A percentile compares a stretch with the other conserved stretches of the same genome.
Conservation (phyloP, 2,888 invertebrate species). For the Hedychridium roseum region DNA sequence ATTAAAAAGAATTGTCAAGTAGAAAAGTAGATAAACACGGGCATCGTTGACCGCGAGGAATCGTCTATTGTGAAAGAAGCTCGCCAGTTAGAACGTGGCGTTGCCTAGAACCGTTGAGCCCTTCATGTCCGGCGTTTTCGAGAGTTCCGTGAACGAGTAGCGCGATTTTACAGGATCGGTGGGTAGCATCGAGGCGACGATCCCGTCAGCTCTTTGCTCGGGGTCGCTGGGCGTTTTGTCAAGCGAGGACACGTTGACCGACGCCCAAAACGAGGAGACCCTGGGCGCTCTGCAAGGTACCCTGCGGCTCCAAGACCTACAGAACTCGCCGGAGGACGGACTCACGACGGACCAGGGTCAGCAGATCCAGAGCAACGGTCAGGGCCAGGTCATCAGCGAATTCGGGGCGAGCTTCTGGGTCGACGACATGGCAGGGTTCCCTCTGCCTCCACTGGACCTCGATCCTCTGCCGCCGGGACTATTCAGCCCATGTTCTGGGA, state of each 20-base stretch:
- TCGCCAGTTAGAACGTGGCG: too few relatives aligned
- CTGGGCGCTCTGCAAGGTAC: conserved; percentile 45
- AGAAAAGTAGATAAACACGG: too few relatives aligned
- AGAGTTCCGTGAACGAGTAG: too few relatives aligned
- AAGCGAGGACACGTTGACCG: conserved; percentile 46
- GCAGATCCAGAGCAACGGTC: conserved; percentile 51
- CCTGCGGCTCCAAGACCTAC: conserved; percentile 57
- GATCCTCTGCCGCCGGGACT: conserved; percentile 89
- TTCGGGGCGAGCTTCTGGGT: conserved; percentile 70
- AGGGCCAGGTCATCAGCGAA: conserved; percentile 56
- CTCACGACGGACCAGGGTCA: conserved; percentile 48
- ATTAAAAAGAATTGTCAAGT: too few relatives aligned
- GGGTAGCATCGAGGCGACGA: conserved; percentile 61
- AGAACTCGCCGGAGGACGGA: conserved; percentile 54
- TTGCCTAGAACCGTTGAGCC: too few relatives aligned
- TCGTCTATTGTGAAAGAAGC: too few relatives aligned
- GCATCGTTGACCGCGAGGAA: too few relatives aligned
- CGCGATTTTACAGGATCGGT: conserved; percentile 50
- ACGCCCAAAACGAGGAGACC: conserved; percentile 28
- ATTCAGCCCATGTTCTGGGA: conserved; percentile 82
- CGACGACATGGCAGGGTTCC: conserved; percentile 88
- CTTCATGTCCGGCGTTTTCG: too few relatives aligned
- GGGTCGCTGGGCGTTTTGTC: conserved; percentile 56
- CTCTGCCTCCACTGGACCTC: conserved; percentile 82
- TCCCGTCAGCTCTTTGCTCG: conserved; percentile 57